Base-by-base conservation (phyloP, 2,888 invertebrate genomes). In the Luperina nickerlii region DNA sequence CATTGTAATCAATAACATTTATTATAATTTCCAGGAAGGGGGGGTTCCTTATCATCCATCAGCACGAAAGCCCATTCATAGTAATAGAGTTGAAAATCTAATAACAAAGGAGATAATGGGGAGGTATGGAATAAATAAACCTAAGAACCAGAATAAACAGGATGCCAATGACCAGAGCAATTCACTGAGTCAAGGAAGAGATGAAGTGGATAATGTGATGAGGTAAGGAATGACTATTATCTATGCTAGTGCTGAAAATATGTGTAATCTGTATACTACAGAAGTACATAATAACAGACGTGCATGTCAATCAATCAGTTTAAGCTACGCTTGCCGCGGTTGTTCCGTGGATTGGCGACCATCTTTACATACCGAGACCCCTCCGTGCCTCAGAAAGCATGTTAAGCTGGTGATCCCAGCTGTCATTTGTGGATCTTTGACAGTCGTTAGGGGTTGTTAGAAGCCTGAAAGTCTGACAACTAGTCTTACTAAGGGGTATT, bases 131-230 rank as follows among this genome's bases (percentile, higher is more conserved):
- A 15, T 93, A 3, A 77, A 83, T 8, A 82, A 82, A 18, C 78
- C 81, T 4, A 84, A 85, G 6, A 81, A 78, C 6, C 80, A 80
- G 20, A 69, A 79, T 62, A 77, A 82, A 71, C 81, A 60, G 74
- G 63, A 74, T 66, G 20, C 67, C 11, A 51, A 66, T 15, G 27
- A 54, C 11, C 60, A 71, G 8, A 66, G 24, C 27, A 51, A 57
- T 24, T 7, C 51, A 38, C 15, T 11, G 88, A 88, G 18, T 13
- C 83, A 84, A 51, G 93, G 92, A 24, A 71, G 65, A 45, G 96
- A 96, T 91, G 96, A 91, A 88, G 93, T 95, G 48, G 96, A 96
- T 86, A 95, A 96, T 93, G 89, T 92, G 18, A 84, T 92, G 89
- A 96, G 96, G 96, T 96, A 90, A 67, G 18, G 2, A 63, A 42